Percentiles rank a stretch among this genome's conserved stretches.
These are phyloP conservation scores for Lophochroa leadbeateri DNA, from an alignment of 2,113 vertebrate species.

Conservation along the genomic window DNA sequence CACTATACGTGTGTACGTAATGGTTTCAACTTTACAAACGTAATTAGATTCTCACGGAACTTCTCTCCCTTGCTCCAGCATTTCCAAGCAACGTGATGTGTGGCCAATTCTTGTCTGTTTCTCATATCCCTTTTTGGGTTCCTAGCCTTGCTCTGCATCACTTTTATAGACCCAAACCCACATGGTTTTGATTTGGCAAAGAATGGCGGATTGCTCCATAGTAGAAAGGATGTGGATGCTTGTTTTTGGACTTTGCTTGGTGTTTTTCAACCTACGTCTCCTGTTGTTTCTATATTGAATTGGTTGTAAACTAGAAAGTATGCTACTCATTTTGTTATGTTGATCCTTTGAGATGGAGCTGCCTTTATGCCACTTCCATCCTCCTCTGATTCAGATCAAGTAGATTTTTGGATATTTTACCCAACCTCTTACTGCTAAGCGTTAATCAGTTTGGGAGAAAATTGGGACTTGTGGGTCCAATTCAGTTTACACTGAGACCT, in stretches of 20 bases:
- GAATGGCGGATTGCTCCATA: neutral
- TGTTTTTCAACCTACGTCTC: neutral
- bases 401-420: neutral
- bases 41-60: neutral
- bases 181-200: constrained; percentile 29
- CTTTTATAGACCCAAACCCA: constrained; percentile 16
- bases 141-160: neutral
- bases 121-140: constrained; percentile 23
- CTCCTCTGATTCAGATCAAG: neutral
- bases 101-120: constrained; percentile 17
- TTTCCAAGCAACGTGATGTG: neutral
- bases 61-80: neutral
- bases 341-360: neutral
- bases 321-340: neutral
- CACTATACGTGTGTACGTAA: neutral
- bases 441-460: neutral
- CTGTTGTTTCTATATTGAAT: neutral
- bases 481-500: neutral
- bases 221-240: neutral
- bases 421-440: neutral
- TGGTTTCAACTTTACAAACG: neutral
- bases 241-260: neutral
- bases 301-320: neutral
- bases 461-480: neutral
- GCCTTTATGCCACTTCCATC: neutral